These are phyloP conservation scores for Mamestra configurata DNA, from an alignment of 1,140 invertebrate genomes.

Conservation along the genomic window DNA sequence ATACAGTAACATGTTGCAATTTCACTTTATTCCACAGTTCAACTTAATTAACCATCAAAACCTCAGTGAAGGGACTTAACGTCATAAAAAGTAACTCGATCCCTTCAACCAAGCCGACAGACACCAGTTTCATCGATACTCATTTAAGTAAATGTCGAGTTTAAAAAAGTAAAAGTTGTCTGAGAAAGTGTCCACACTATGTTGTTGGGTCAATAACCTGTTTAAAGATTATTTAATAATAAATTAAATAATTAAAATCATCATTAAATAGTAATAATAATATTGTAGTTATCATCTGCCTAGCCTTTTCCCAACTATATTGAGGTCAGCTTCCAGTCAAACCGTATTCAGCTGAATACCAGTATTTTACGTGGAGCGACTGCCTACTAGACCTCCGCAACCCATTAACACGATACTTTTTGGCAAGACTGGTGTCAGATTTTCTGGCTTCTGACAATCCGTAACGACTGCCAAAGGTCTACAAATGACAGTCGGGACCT, in stretches of 20 bases:
- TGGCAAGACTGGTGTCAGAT: too few relatives aligned
- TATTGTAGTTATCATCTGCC: too few relatives aligned
- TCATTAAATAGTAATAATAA: too few relatives aligned
- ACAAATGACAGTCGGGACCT: too few relatives aligned
- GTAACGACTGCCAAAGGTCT: too few relatives aligned
- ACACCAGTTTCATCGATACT: slow-evolving; percentile 20
- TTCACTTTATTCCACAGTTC: not conserved
- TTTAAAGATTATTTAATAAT: not conserved
- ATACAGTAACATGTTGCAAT: not conserved
- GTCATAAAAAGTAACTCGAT: not conserved
- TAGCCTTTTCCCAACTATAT: too few relatives aligned
- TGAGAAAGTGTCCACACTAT: slow-evolving; percentile 26
- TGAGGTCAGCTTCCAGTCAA: too few relatives aligned
- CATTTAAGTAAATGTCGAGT: slow-evolving; percentile 1
- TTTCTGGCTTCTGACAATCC: too few relatives aligned
- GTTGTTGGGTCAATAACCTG: not conserved
- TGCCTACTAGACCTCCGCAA: too few relatives aligned
- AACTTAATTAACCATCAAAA: not conserved
- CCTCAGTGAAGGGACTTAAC: not conserved
- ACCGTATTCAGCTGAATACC: too few relatives aligned
- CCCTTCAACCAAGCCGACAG: slow-evolving; percentile 13
- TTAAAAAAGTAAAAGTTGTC: slow-evolving; percentile 46
- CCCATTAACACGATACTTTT: too few relatives aligned
- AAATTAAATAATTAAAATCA: not conserved
- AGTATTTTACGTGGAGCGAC: too few relatives aligned